A percentile compares a stretch with the other conserved stretches of the same genome.
Conservation (phyloP, 2,888 invertebrate species). For the Chrysodeixis includens region DNA sequence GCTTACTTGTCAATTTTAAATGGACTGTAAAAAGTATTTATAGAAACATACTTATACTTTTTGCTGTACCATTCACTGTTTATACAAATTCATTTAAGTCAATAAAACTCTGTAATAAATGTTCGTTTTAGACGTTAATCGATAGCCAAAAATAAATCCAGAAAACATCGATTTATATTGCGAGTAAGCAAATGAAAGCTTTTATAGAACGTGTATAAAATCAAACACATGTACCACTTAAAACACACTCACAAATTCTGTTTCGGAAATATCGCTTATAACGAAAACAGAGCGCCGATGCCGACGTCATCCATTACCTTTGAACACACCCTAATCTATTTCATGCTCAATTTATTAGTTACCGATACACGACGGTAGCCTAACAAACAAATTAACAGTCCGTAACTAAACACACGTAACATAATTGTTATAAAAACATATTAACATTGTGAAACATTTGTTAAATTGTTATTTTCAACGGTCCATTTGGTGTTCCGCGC, state of each 20-base stretch:
- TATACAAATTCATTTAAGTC: neutral
- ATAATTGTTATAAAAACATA: slow-evolving; percentile 71
- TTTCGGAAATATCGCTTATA: slow-evolving; percentile 35
- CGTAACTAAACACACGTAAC: slow-evolving; percentile 76
- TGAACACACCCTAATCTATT: slow-evolving; percentile 60
- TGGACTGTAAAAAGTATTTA: no score
- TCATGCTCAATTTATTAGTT: slow-evolving; percentile 64
- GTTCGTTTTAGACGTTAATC: neutral
- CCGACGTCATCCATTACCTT: slow-evolving; percentile 45
- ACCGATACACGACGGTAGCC: slow-evolving; percentile 59
- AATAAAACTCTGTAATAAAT: neutral
- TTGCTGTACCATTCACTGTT: neutral
- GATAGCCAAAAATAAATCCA: neutral
- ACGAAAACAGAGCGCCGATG: slow-evolving; percentile 16
- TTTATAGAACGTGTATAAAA: neutral
- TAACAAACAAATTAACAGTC: slow-evolving; percentile 75
- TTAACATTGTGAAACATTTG: slow-evolving; percentile 74
- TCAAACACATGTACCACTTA: neutral
- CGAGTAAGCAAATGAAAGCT: neutral
- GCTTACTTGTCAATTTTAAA: neutral
- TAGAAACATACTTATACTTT: neutral
- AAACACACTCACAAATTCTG: slow-evolving; percentile 24
- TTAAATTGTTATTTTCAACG: slow-evolving; percentile 83
- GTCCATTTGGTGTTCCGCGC: slow-evolving; percentile 81
- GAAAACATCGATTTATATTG: neutral